Conservation (phyloP, 1,140 invertebrate genomes). For the Bombus soroeensis region DNA sequence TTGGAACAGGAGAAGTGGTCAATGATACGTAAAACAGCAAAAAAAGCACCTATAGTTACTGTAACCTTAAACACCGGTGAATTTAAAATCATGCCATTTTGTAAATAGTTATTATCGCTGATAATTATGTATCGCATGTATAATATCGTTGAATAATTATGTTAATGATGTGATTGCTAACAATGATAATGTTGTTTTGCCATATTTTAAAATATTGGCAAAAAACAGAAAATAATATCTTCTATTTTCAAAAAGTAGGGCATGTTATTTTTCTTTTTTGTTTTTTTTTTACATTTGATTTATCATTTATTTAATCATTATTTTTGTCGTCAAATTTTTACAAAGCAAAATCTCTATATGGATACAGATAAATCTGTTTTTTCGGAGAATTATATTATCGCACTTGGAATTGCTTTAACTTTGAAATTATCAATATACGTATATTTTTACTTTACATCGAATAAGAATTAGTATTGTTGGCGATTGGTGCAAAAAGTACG, state of each 20-base stretch:
- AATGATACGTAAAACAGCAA: conserved; percentile 34
- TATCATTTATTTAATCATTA: neutral
- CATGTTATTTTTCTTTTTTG: too few relatives aligned
- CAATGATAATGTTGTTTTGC: too few relatives aligned
- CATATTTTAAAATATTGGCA: too few relatives aligned
- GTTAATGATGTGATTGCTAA: too few relatives aligned
- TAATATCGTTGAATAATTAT: neutral
- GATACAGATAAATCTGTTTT: conserved; percentile 20
- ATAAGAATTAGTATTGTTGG: conserved; percentile 35
- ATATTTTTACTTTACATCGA: neutral
- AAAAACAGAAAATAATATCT: too few relatives aligned
- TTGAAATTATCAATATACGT: neutral
- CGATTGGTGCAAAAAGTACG: conserved; percentile 51
- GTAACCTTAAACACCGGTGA: conserved; percentile 23
- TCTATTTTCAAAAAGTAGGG: too few relatives aligned
- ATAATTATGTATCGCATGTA: neutral
- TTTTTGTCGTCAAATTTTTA: neutral
- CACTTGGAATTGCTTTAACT: neutral
- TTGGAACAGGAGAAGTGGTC: neutral
- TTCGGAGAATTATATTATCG: neutral
- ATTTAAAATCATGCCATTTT: neutral
- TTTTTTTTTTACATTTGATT: too few relatives aligned
- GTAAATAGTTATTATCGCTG: neutral
- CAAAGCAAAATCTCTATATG: neutral
- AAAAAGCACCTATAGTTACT: neutral